A percentile compares a stretch with the other conserved stretches of the same genome.
phyloP scores from a whole-genome alignment of 2,113 vertebrate species.

The Chlorodrepanis virens region DNA sequence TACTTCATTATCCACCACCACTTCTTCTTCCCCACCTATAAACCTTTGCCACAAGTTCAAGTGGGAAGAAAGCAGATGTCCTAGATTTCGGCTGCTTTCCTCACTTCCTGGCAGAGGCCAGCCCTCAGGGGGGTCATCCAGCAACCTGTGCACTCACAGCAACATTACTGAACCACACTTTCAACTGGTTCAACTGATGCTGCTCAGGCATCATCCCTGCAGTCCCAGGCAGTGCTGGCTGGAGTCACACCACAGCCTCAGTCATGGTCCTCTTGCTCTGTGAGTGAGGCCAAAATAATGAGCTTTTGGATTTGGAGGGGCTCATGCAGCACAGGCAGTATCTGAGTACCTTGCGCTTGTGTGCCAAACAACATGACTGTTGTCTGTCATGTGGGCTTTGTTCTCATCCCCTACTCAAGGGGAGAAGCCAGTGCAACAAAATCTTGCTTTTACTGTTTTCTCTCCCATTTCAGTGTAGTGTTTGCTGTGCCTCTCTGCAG shows the following conservation, averaged over 20 bases:
- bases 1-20: neutral
- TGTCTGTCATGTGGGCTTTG: neutral
- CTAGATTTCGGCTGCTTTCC: neutral
- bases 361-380: neutral
- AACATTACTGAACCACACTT: neutral
- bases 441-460: neutral
- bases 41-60: neutral
- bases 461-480: neutral
- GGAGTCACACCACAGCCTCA: neutral
- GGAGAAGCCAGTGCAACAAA: neutral
- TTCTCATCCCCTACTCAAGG: neutral
- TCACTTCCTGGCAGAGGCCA: neutral
- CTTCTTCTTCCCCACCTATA: neutral
- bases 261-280: neutral
- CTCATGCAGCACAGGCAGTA: accelerated
- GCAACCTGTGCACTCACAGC: neutral
- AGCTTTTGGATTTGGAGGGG: neutral
- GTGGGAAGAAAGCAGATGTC: neutral
- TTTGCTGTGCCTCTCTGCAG: neutral
- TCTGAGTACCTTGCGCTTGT: neutral
- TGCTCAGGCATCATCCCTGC: neutral
- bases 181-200: neutral
- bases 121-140: neutral
- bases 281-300: neutral
- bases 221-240: neutral